Evolutionary conservation across 2,797 vertebrate genomes (phyloP), one percentile per base, ranked within the genome.

Genomic region (Myiothlypis coronata): DNA sequence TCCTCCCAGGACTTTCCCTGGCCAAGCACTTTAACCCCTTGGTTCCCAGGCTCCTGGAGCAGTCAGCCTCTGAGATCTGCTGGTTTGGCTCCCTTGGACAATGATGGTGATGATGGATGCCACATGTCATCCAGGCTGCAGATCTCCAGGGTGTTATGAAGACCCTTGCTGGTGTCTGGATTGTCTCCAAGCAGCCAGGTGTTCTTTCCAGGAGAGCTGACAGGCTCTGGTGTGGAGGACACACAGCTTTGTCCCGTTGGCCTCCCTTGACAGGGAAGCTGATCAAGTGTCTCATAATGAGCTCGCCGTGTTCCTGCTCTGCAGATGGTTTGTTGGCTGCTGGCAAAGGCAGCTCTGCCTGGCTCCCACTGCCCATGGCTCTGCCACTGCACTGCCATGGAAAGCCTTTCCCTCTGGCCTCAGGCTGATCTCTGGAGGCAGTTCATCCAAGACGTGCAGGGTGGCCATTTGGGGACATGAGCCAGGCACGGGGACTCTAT

Each of bases 101-200:
- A 65, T 69, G 47, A 65, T 11, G 52, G 60, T 80, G 52, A 65
- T 50, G 57, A 53, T 3, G 7, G 79, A 91, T 77, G 72, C 72
- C 65, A 23, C 15, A 22, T 44, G 7, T 70, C 72, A 63, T 20
- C 43, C 39, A 32, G 43, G 67, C 74, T 69, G 56, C n/a, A 61
- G 50, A 30, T 84, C 94, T 85, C 37, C 0, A 0, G 52, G 74
- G 81, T 43, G 26, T 35, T 52, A 32, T 3, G 3, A 64, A 68
- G 93, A 72, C 44, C 85, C 82, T 80, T 4, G 17, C 90, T 27
- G 59, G 34, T 57, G 39, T 72, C 83, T 94, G 93, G 89, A 83
- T 88, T 57, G 43, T 56, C 46, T 93, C 83, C 90, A 90, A 63
- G 60, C 11, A 21, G n/a, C 60, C 94, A 95, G 74, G 92, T 93